Conservation (phyloP, 2,888 invertebrate species). For the Oscheius sp. region DNA sequence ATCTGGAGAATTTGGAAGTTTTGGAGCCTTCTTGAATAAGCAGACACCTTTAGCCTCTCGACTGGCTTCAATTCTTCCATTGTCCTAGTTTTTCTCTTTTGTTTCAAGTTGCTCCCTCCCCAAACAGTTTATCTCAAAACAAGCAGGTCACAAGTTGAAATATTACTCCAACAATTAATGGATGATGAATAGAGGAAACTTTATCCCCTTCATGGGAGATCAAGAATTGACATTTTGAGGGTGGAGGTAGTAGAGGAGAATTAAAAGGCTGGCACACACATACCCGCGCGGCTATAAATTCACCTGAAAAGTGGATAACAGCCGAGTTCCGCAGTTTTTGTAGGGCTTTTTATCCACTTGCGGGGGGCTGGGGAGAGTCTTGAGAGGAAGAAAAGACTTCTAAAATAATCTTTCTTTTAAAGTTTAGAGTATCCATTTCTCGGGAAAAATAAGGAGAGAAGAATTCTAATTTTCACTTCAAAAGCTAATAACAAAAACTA, state of each 20-base stretch:
- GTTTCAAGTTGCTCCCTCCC: background rate
- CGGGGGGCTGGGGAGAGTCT: background rate
- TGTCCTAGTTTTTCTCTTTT: background rate
- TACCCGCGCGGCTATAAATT: background rate
- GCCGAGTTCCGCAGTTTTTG: background rate
- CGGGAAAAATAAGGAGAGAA: no score
- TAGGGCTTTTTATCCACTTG: no score
- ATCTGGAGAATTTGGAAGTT: no score
- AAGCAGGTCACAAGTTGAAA: constrained; percentile 1
- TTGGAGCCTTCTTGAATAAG: no score
- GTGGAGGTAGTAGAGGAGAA: background rate
- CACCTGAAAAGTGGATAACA: background rate
- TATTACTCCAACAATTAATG: constrained; percentile 5
- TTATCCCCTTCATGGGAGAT: background rate
- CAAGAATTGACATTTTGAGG: background rate
- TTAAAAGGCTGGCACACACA: background rate
- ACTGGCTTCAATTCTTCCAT: background rate
- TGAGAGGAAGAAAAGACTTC: background rate
- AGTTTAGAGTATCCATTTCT: no score
- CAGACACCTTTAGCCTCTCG: no score
- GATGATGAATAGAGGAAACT: constrained; percentile 11
- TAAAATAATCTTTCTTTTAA: background rate
- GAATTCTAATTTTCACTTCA: no score
- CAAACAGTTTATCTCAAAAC: background rate
- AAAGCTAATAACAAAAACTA: no score